These are phyloP conservation scores for Psittacula cyanocephala DNA, from an alignment of 2,113 vertebrate genomes.

Conservation along the genomic window DNA sequence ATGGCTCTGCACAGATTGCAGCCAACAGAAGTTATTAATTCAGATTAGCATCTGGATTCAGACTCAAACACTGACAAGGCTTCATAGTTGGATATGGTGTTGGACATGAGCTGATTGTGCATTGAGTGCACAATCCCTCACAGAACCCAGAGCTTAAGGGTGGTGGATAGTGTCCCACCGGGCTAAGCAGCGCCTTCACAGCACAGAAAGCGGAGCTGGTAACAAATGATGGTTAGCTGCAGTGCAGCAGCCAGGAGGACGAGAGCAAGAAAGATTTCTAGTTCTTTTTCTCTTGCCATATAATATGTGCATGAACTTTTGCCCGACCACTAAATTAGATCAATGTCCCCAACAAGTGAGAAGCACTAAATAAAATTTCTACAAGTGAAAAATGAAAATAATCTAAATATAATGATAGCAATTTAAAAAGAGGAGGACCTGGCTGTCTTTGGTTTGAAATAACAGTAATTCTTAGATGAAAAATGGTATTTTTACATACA, in stretches of 20 bases:
- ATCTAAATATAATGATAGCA: not conserved
- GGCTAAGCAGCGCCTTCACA: not conserved
- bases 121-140: not conserved
- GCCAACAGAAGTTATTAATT: not conserved
- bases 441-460: not conserved
- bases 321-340: not conserved
- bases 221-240: not conserved
- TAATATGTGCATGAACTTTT: not conserved
- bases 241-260: not conserved
- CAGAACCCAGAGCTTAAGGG: not conserved
- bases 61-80: not conserved
- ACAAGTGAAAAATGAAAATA: not conserved
- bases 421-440: not conserved
- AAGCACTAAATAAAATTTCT: not conserved
- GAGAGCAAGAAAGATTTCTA: not conserved
- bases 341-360: not conserved
- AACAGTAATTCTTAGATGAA: not conserved
- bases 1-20: not conserved
- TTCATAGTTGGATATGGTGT: not conserved
- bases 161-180: not conserved
- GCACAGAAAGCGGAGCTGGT: not conserved
- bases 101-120: not conserved
- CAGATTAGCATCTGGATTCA: not conserved
- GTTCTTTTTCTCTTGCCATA: not conserved
- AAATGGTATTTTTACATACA: not conserved